Percentiles rank a stretch among this genome's conserved stretches.
Evolutionary conservation across 2,113 vertebrate genomes (phyloP).

Genomic region (Upupa epops): DNA sequence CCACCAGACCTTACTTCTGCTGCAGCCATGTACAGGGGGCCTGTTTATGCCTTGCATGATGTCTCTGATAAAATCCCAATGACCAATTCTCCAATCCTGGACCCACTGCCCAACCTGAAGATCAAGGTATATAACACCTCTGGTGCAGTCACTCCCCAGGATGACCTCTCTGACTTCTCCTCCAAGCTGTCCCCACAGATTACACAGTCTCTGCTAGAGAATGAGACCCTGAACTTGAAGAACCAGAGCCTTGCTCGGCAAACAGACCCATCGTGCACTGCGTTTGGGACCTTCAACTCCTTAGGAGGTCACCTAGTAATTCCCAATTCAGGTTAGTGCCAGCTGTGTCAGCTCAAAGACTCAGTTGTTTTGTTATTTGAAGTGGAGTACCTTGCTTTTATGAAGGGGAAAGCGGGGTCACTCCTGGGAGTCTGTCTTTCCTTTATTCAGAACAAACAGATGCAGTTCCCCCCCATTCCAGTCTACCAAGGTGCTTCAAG

Average conservation of each 20-base stretch:
- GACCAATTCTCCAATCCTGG: slow-evolving; percentile 95
- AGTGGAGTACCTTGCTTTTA: background rate
- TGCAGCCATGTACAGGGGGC: slow-evolving; percentile 95
- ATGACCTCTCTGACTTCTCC: slow-evolving; percentile 87
- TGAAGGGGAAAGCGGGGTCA: background rate
- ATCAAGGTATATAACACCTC: slow-evolving; percentile 95
- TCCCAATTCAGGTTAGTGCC: slow-evolving; percentile 88
- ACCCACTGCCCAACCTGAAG: slow-evolving; percentile 92
- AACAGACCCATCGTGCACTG: slow-evolving; percentile 88
- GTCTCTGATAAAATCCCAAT: slow-evolving; percentile 97
- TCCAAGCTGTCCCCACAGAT: slow-evolving; percentile 93
- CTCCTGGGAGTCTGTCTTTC: background rate
- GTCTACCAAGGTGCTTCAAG: background rate
- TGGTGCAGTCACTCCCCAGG: slow-evolving; percentile 88
- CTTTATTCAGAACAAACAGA: background rate
- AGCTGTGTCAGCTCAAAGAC: background rate
- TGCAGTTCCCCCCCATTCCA: background rate
- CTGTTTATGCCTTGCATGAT: slow-evolving; percentile 90
- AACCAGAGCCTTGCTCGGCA: slow-evolving; percentile 89
- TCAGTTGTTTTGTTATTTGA: background rate
- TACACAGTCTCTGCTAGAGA: slow-evolving; percentile 88
- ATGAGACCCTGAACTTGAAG: slow-evolving; percentile 86
- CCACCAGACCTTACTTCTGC: slow-evolving; percentile 95
- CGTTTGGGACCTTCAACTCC: slow-evolving; percentile 91
- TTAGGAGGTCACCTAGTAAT: slow-evolving; percentile 94